Base-by-base conservation (phyloP, 2,888 invertebrate genomes). In the Cloeon dipterum region DNA sequence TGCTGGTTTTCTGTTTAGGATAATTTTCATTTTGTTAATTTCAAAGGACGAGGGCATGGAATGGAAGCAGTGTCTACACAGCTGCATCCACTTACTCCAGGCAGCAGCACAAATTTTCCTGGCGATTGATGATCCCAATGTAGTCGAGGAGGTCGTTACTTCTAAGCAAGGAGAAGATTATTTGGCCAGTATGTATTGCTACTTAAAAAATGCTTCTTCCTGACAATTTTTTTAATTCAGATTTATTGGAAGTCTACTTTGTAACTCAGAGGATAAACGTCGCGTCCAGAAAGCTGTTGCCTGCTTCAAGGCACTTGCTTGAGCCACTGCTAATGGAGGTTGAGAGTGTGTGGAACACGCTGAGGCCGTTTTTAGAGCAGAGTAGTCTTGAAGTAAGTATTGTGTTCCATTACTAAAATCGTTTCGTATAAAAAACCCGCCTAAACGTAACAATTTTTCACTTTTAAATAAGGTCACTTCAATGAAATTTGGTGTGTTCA, bases 91-190 rank as follows among this genome's bases (percentile, higher is more conserved):
- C 33, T 49, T 67, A 36, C 52, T 69, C 32, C 57, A 60, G 47
- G 55, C 63, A 42, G 64, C 66, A 25, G 59, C 61, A 38, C 57
- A 56, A 44, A 58, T 62, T 42, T 66, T 69, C 47, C 62, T 61
- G 43, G 57, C 55, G 36, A 61, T 65, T 42, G 59, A 58, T 35
- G 61, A 61, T 25, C 61, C 63, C 42, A 50, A 54, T 34, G 58
- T 67, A 21, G 56, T 66, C 34, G 55, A 56, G 37, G 66, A 69
- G 52, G 61, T 70, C 14, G 50, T 67, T 35, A 52, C 55, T 16
- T 60, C 63, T 20, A 56, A 58, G 16, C 60, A 63, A 48, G 66
- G 66, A 39, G 56, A 58, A 40, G 57, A 59, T 42, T 67, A 65
- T 49, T 52, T 66, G 23, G 55, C 57, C 46, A 62, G 66, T 65